Evolutionary conservation across 2,113 vertebrate species (phyloP), one percentile per base, ranked within the genome.

Genomic region (Redunca redunca): DNA sequence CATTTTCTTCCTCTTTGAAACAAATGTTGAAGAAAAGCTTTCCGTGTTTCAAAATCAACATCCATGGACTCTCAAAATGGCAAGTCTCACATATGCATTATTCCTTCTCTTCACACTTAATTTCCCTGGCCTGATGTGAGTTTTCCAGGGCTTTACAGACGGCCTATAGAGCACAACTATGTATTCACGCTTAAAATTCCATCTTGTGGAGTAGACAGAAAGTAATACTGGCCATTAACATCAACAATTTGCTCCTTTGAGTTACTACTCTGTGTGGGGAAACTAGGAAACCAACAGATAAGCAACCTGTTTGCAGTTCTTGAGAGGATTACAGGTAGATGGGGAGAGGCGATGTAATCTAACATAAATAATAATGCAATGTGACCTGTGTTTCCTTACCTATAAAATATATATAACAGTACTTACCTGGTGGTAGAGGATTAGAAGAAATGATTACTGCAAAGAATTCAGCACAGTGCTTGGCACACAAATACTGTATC

Each of bases 11-110:
- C 88, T 83, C 85, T 96, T 96, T 95, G 94, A 90, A 90, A 94
- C 58, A 98, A 97, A 94, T 96, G 95, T 90, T 97, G 85, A 98
- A 98, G 88, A 84, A 96, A 95, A 90, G 96, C 77, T 96, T 96
- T 94, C 96, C 86, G 52, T 81, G 64, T 96, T 93, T 97, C 95
- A 96, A 95, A 97, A 97, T 50, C n/a, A 43, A 30, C 52, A 36
- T 62, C 52, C 10, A 36, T 81, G 62, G 50, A 43, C 50, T 62
- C 55, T 93, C 67, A 92, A 81, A 94, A 95, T 50, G 67, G 52
- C 55, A 92, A 60, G 40, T 67, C 88, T 43, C 90, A 60, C 16
- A 26, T n/a, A n/a, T 5, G 62, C 74, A 55, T 6, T 52, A 77
- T 88, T 81, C 52, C 23, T 88, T 53, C 64, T 95, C 71, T 88